Evolutionary conservation across 1,140 invertebrate species (phyloP), one percentile per base, ranked within the genome.

Genomic region (Paraescarpia echinospica): DNA sequence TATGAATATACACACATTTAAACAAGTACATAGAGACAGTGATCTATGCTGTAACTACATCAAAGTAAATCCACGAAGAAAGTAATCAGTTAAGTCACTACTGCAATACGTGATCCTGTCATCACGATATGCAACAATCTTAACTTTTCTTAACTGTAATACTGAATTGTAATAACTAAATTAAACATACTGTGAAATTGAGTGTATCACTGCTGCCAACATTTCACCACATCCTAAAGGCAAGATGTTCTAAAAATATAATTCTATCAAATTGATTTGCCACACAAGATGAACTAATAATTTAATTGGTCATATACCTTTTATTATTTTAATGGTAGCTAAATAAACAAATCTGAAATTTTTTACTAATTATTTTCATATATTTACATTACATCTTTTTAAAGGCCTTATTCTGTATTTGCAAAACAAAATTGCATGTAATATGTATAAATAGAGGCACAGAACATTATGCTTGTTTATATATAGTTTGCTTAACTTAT

Each of bases 1-100:
- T 90, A 33, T 34, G 4, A 5, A 90, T 90, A 90, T 90, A 90
- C n/a, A 90, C n/a, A 90, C n/a, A 90, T 90, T 27, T 90, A 90
- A 27, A 90, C n/a, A 90, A 27, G n/a, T 90, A 90, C n/a, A 33
- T 4, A 33, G 14, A 90, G 14, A 90, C 35, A 22, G 14, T 34
- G 14, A 90, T 90, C 34, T 90, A 90, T 33, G 2, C 22, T 77
- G 22, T 18, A 0, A 77, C 22, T 77, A 77, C 9, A 1, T 77
- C 59, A 27, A 77, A 77, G 59, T 27, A 77, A 77, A 90, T 90
- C 14, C 90, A 34, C 27, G 33, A 22, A 90, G 14, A 8, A 34
- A 31, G 90, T 34, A 41, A 41, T 33, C 2, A 90, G 90, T 41
- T 90, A 41, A 41, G 90, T 31, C 35, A 34, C 0, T 90, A 33